Evolutionary conservation across 2,113 vertebrate species (phyloP).

Genomic region (Benthochromis sp.): DNA sequence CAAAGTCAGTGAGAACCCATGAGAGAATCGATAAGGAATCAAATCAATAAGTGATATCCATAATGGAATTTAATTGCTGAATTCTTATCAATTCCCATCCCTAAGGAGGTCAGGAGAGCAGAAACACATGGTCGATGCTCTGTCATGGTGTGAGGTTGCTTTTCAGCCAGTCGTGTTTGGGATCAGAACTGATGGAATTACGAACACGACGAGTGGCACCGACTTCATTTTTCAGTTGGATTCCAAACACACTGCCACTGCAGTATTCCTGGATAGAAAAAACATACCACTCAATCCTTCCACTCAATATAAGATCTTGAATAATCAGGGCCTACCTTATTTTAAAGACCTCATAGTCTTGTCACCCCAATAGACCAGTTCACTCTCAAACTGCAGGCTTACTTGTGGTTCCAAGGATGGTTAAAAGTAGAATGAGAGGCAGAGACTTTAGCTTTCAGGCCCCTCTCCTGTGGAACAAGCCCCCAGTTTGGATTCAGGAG

Average conservation of each 20-base stretch:
- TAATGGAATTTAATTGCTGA: neutral
- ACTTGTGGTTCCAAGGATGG: neutral
- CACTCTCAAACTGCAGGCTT: neutral
- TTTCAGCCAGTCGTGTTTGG: neutral
- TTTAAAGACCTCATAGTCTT: neutral
- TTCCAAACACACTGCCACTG: neutral
- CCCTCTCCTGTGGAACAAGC: neutral
- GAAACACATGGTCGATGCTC: neutral
- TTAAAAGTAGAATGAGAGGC: neutral
- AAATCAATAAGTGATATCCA: neutral
- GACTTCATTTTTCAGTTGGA: neutral
- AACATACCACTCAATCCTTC: neutral
- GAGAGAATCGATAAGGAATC: neutral
- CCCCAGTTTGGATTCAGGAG: neutral
- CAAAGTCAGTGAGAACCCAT: neutral
- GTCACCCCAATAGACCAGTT: accelerated
- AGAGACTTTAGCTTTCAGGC: neutral
- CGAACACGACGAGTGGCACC: neutral
- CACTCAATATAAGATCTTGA: neutral
- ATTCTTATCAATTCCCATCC: neutral
- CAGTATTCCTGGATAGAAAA: neutral
- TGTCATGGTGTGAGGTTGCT: neutral
- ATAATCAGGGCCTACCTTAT: neutral
- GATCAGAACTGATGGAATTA: neutral
- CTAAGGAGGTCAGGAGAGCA: neutral